Evolutionary conservation across 2,797 vertebrate species (phyloP).

Genomic region (Spatula versicolor): DNA sequence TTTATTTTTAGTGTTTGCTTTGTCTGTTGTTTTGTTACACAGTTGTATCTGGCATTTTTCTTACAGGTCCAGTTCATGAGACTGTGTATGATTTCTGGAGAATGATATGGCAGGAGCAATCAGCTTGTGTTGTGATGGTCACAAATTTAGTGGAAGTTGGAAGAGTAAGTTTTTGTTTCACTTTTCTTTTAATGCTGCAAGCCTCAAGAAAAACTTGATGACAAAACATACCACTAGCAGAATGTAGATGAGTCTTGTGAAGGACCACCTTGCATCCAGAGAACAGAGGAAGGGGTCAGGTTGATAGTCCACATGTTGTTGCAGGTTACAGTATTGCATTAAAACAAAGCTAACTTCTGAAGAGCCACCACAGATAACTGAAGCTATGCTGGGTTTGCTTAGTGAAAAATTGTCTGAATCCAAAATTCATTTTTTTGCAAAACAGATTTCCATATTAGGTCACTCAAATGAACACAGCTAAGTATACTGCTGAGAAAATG

Average conservation of each 20-base stretch:
- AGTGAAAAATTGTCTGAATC: background rate
- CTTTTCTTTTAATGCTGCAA: background rate
- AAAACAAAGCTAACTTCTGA: background rate
- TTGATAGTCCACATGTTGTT: background rate
- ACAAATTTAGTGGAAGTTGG: conserved; percentile 99
- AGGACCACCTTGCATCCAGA: background rate
- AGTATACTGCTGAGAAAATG: background rate
- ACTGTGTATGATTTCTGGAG: conserved; percentile 99
- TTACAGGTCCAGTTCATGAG: conserved; percentile 95
- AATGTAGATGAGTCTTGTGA: background rate
- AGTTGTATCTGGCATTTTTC: conserved; percentile 21
- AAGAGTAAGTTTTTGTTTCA: conserved; percentile 84
- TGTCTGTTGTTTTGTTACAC: background rate
- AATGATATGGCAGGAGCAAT: conserved; percentile 99
- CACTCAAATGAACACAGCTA: background rate
- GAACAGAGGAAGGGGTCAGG: background rate
- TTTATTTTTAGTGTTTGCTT: conserved; percentile 7
- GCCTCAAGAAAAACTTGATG: background rate
- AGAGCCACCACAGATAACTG: background rate
- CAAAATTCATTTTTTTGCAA: background rate
- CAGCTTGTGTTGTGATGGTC: conserved; percentile 98
- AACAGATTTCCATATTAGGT: background rate
- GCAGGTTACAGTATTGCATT: background rate
- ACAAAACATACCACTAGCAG: background rate
- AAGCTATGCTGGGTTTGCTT: background rate